Evolutionary conservation across 2,113 vertebrate species (phyloP).

Genomic region (Epinephelus fuscoguttatus): DNA sequence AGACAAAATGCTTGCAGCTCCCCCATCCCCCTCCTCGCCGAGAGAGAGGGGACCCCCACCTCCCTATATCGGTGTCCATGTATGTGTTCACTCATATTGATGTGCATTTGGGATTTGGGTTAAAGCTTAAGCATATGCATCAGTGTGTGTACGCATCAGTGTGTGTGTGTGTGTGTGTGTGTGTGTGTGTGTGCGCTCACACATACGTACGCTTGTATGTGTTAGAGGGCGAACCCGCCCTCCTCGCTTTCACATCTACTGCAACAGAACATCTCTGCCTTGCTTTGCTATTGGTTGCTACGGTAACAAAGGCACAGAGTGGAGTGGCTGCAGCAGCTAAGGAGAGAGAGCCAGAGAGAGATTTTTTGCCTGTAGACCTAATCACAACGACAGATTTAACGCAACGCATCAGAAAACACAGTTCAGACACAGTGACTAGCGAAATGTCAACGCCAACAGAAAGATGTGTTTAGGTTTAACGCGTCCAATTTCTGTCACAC

Average conservation of each 20-base stretch:
- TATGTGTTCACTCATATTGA: conserved; percentile 3
- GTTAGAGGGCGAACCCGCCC: conserved; percentile 66
- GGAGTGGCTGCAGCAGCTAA: conserved; percentile 79
- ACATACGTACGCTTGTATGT: conserved; percentile 28
- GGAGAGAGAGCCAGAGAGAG: conserved; percentile 47
- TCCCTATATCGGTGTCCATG: conserved; percentile 24
- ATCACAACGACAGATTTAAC: conserved; percentile 61
- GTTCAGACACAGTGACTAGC: neutral
- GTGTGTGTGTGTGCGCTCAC: neutral
- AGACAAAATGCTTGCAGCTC: conserved; percentile 54
- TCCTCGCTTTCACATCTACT: conserved; percentile 71
- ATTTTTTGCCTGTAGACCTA: conserved; percentile 47
- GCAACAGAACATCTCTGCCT: conserved; percentile 75
- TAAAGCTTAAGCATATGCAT: conserved; percentile 9
- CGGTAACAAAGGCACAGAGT: conserved; percentile 83
- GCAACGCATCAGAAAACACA: conserved; percentile 39
- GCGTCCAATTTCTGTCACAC: neutral
- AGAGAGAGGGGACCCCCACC: conserved; percentile 48
- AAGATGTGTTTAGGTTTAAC: neutral
- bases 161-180: conserved; percentile 6
- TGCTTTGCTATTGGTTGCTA: conserved; percentile 83
- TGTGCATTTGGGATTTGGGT: conserved; percentile 21
- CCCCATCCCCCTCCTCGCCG: conserved; percentile 69
- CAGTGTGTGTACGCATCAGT: neutral
- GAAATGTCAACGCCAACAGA: conserved; percentile 42